Base-by-base conservation (phyloP, 1,140 invertebrate genomes). In the Drosophila nasuta region DNA sequence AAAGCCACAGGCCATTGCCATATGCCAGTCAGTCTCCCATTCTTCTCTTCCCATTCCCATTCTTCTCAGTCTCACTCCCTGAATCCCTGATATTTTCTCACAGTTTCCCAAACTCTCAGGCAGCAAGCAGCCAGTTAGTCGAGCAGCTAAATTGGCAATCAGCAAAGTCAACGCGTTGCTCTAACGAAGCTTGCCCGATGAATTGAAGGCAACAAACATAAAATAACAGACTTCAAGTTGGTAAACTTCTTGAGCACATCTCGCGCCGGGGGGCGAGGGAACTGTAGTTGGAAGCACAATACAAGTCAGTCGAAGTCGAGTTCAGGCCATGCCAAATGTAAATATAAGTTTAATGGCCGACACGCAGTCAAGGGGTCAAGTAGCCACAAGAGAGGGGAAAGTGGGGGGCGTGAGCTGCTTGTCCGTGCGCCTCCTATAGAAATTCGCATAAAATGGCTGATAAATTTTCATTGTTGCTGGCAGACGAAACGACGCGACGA, bases 1-100 rank as follows among this genome's bases (percentile, higher is more conserved):
- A 89, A 89, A 81, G 86, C 85, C 85, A 62, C 68, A 75, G 85
- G 85, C 35, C 85, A 89, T 89, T 88, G 85, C 58, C 85, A 81
- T 79, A 70, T 79, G 79, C 15, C 52, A 72, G 48, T n/a, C 41
- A 63, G 28, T 43, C 30, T n/a, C 30, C 58, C 45, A 57, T 25
- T 25, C 20, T 25, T 25, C 20, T 3, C 20, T 25, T 25, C 20
- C 3, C 20, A 25, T 25, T 25, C 20, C 20, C 0, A 25, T 25
- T 25, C 20, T 20, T 20, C 20, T 0, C 20, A 25, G 49, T 38
- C 56, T 54, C 52, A 13, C 52, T 10, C 8, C 8, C 33, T 38
- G 20, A 3, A 8, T 38, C 10, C 35, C 2, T 11, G 35, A 11
- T 17, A 51, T 25, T 49, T 20, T 35, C 20, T 25, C 10, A 8